Conservation (phyloP, 2,113 vertebrate species). For the Dipodomys stephensi region DNA sequence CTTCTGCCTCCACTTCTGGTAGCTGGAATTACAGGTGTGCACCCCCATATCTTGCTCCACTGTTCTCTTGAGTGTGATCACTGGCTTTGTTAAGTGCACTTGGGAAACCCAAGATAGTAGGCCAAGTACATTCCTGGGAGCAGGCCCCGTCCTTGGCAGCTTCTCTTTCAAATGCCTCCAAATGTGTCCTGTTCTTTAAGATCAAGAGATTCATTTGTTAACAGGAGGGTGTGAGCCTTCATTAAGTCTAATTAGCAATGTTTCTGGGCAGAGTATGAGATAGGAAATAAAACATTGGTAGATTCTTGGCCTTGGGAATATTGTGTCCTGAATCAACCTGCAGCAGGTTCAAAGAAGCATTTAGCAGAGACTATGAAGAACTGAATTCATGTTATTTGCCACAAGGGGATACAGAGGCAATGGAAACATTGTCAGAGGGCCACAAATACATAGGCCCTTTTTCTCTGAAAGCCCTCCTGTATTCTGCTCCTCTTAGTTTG, state of each 20-base stretch:
- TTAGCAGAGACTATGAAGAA: not conserved
- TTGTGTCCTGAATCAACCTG: not conserved
- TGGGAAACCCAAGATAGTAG: not conserved
- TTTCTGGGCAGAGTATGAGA: not conserved
- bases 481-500: not conserved
- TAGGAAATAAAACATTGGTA: not conserved
- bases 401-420: not conserved
- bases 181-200: not conserved
- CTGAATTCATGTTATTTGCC: not conserved
- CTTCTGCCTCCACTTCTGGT: too few species aligned
- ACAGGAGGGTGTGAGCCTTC: not conserved
- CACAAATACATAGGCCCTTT: not conserved
- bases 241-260: not conserved
- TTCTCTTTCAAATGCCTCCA: not conserved
- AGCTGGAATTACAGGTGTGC: too few species aligned
- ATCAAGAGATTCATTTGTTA: not conserved
- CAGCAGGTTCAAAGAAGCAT: not conserved
- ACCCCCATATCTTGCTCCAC: too few species aligned
- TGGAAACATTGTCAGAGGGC: not conserved
- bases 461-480: not conserved
- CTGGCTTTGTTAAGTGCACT: not conserved
- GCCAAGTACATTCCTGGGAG: not conserved
- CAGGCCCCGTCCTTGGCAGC: fast-evolving
- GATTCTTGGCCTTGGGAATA: not conserved
- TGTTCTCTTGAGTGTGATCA: not conserved